Conservation (phyloP, 2,797 vertebrate species). For the Catamblyrhynchus diadema region DNA sequence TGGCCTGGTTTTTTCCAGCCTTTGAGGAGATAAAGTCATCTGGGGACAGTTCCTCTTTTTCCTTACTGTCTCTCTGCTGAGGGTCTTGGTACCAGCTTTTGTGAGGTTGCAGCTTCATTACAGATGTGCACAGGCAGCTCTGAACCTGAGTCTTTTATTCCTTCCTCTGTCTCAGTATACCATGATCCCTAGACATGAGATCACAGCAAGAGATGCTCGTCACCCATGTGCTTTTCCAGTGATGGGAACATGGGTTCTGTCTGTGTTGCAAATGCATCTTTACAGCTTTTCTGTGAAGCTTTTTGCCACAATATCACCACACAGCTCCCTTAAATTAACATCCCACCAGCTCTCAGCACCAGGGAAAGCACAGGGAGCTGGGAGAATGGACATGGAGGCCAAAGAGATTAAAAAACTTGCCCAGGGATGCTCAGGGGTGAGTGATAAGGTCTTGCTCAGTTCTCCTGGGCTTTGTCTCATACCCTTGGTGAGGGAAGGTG, state of each 20-base stretch:
- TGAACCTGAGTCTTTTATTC: background rate
- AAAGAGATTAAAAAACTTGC: background rate
- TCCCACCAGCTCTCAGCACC: background rate
- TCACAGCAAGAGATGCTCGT: constrained; percentile 21
- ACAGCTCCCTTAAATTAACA: background rate
- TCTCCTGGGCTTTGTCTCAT: background rate
- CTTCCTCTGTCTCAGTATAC: background rate
- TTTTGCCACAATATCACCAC: background rate
- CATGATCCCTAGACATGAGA: background rate
- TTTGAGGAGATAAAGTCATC: background rate
- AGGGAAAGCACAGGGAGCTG: background rate
- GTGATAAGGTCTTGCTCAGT: background rate
- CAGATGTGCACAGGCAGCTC: background rate
- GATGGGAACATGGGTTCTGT: constrained; percentile 21
- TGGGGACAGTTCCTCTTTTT: background rate
- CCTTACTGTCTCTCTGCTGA: background rate
- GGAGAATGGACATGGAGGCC: background rate
- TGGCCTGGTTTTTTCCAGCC: background rate
- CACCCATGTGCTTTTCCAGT: background rate
- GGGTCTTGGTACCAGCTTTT: background rate
- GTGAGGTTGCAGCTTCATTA: background rate
- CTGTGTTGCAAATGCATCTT: background rate
- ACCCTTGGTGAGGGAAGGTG: background rate
- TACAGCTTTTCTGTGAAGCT: background rate
- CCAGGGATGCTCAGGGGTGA: background rate